Conservation (phyloP, 2,113 vertebrate genomes). For the Nestor notabilis region DNA sequence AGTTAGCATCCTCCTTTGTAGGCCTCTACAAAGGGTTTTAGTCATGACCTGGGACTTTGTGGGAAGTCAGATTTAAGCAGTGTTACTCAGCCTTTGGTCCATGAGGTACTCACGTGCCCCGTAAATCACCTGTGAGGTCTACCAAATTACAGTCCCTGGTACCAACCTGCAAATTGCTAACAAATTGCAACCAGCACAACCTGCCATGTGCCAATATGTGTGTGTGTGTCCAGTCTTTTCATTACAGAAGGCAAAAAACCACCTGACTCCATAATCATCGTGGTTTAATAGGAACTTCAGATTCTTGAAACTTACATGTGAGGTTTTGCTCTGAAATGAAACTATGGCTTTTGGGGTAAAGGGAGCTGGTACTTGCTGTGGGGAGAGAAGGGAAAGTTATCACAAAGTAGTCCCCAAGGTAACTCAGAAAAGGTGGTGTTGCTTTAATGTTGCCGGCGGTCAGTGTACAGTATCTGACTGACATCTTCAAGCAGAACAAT, state of each 20-base stretch:
- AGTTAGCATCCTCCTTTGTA: neutral
- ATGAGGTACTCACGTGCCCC: neutral
- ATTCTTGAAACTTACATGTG: neutral
- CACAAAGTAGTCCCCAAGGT: neutral
- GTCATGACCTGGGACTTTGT: neutral
- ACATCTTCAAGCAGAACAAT: neutral
- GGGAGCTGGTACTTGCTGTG: neutral
- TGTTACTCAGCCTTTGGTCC: conserved; percentile 7
- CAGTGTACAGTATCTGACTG: neutral
- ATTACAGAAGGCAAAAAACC: neutral
- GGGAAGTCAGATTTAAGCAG: neutral
- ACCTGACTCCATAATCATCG: fast-evolving
- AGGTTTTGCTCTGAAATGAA: neutral
- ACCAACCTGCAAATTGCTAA: neutral
- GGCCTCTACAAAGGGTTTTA: neutral
- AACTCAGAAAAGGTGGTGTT: neutral
- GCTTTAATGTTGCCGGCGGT: neutral
- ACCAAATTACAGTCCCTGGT: conserved; percentile 18
- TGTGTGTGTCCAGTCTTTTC: neutral
- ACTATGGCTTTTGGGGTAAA: neutral
- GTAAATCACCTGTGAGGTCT: conserved; percentile 17
- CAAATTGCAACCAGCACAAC: neutral
- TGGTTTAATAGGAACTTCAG: neutral
- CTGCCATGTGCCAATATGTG: neutral
- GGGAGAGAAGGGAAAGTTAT: neutral